Base-by-base conservation (phyloP, 1,140 invertebrate genomes). In the Calliphora vicina region DNA sequence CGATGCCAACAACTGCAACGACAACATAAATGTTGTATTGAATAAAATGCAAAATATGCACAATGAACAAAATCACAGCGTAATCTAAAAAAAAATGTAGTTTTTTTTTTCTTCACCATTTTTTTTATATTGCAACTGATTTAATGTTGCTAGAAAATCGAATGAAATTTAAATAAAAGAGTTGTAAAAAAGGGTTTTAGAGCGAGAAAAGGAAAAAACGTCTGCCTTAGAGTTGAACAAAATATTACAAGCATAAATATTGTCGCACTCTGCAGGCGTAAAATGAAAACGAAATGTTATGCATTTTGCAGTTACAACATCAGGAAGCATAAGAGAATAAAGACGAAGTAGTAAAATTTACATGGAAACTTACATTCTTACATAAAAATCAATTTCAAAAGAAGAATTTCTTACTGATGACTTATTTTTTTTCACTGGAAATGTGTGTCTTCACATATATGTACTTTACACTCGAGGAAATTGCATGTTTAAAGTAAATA, bases 41-140 rank as follows among this genome's bases (percentile, higher is more conserved):
- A 20, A 67, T 67, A 67, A 67, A 67, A 67, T 67, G 61, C 61
- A 67, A 67, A 67, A 67, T 67, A 67, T 67, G 61, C 61, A 57
- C 15, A 57, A 57, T 57, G n/a, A n/a, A 57, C 50, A 23, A 67
- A 67, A 67, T 67, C 61, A 67, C n/a, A 67, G 23, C 61, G n/a
- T 67, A 67, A 67, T 67, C 61, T 25, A 23, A 67, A 67, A 67
- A 67, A 67, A 17, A n/a, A 2, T 23, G 1, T 25, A 17, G 20
- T 67, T 23, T 23, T 67, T 23, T 67, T 57, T n/a, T 57, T 6
- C n/a, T n/a, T 57, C n/a, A 17, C n/a, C 50, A 57, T n/a, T 15
- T 57, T n/a, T 57, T 57, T 17, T n/a, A 57, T 17, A 15, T 57
- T 57, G 50, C 61, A 67, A 67, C 61, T 23, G 61, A 23, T 67